These are phyloP conservation scores for Botia kubotai DNA, from an alignment of 2,797 vertebrate genomes.

Conservation along the genomic window DNA sequence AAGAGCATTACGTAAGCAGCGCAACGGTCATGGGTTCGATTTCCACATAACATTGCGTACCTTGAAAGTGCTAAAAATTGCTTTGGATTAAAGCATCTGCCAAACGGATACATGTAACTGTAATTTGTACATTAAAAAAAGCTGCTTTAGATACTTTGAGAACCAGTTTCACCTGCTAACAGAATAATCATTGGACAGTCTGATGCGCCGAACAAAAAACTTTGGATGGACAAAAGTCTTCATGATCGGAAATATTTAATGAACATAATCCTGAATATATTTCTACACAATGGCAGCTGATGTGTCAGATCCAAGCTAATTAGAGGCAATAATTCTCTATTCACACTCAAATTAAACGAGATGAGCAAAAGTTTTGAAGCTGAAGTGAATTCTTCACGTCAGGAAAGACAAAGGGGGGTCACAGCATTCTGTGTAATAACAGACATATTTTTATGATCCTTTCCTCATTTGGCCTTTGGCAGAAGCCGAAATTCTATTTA, in stretches of 20 bases:
- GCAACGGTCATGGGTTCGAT: no score
- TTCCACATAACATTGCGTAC: no score
- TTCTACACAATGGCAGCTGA: not conserved
- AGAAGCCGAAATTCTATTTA: constrained; percentile 35
- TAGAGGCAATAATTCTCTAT: not conserved
- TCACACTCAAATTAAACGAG: not conserved
- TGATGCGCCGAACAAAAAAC: not conserved
- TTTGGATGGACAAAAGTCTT: not conserved
- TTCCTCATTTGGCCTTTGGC: constrained; percentile 20
- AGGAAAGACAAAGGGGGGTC: not conserved
- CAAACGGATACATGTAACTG: no score
- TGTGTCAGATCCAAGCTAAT: constrained; percentile 3
- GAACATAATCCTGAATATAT: not conserved
- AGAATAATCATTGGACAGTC: not conserved
- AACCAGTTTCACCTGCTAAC: not conserved
- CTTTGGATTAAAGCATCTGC: no score
- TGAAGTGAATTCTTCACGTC: not conserved
- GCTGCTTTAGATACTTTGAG: not conserved
- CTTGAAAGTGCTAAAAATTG: no score
- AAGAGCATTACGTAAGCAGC: no score
- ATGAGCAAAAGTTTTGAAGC: not conserved
- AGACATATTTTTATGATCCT: not conserved
- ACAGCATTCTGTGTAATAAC: constrained; percentile 6
- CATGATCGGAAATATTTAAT: not conserved
- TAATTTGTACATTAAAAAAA: not conserved